These are phyloP conservation scores for Scelioninae gen. 1 DNA, from an alignment of 2,888 invertebrate species.

Conservation along the genomic window DNA sequence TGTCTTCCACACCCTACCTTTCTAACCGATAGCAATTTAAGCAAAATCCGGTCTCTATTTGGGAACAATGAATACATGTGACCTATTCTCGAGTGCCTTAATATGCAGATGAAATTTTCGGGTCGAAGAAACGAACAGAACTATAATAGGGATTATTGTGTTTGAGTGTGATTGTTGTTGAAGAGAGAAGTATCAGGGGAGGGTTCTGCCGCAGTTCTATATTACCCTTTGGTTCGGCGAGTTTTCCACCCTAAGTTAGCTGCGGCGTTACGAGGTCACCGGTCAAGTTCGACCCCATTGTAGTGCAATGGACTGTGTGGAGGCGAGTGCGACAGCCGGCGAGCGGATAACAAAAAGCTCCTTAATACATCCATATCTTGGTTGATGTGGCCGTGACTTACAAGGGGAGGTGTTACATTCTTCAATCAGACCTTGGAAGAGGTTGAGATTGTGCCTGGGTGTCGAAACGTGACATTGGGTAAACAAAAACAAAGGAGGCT, in stretches of 20 bases:
- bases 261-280: conserved; percentile 69
- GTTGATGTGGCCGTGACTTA: background rate
- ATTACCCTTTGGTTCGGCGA: conserved; percentile 54
- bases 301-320: conserved; percentile 35
- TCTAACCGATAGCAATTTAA: too few species aligned
- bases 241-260: conserved; percentile 60
- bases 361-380: conserved; percentile 41
- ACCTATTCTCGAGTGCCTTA: conserved; percentile 17
- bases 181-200: background rate
- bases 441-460: background rate
- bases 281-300: conserved; percentile 69
- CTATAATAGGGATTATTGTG: conserved; percentile 50
- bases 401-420: background rate
- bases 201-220: conserved; percentile 26
- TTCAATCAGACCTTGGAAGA: background rate
- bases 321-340: too few species aligned
- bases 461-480: background rate
- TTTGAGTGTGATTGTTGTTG: conserved; percentile 44
- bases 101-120: conserved; percentile 44
- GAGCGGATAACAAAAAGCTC: conserved; percentile 48
- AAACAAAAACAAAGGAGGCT: conserved; percentile 25
- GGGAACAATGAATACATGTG: conserved; percentile 12
- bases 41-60: background rate
- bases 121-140: conserved; percentile 14
- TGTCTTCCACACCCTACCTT: too few species aligned